Conservation (phyloP, 1,140 invertebrate species). For the Pteromalus puparum region DNA sequence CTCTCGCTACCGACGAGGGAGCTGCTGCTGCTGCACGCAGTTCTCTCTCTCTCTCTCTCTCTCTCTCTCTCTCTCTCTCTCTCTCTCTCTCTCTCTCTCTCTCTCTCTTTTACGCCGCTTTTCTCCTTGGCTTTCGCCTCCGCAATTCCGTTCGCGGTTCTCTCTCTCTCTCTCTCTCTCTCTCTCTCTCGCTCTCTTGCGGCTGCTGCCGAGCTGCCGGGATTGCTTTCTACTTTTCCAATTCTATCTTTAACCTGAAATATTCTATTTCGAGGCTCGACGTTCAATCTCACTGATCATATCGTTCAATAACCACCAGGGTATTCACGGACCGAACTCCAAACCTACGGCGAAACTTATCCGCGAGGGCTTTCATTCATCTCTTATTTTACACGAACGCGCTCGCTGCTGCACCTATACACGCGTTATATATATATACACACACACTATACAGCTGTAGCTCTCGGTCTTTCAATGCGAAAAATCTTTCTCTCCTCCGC, state of each 20-base stretch:
- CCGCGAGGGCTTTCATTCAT: constrained; percentile 19
- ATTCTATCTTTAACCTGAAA: constrained; percentile 51
- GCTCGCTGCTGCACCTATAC: not conserved
- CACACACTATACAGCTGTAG: not conserved
- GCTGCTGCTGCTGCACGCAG: not conserved
- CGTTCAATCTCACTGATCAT: constrained; percentile 49
- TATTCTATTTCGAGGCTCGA: constrained; percentile 48
- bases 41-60: constrained; percentile 48
- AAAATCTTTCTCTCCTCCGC: not conserved
- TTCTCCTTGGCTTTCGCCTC: constrained; percentile 16
- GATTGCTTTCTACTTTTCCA: constrained; percentile 52
- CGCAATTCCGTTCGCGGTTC: constrained; percentile 29
- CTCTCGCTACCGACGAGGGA: constrained; percentile 62
- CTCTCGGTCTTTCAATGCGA: not conserved
- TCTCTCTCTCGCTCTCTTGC: constrained; percentile 33
- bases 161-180: constrained; percentile 31
- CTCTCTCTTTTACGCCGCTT: constrained; percentile 24
- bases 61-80: constrained; percentile 48
- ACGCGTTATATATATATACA: not conserved
- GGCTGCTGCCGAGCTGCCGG: constrained; percentile 13
- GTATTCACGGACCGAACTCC: constrained; percentile 25
- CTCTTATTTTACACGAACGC: not conserved
- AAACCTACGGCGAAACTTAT: constrained; percentile 20
- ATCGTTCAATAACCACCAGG: constrained; percentile 44
- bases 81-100: constrained; percentile 45